Conservation (phyloP, 1,140 invertebrate species). For the Drosophila malerkotliana region DNA sequence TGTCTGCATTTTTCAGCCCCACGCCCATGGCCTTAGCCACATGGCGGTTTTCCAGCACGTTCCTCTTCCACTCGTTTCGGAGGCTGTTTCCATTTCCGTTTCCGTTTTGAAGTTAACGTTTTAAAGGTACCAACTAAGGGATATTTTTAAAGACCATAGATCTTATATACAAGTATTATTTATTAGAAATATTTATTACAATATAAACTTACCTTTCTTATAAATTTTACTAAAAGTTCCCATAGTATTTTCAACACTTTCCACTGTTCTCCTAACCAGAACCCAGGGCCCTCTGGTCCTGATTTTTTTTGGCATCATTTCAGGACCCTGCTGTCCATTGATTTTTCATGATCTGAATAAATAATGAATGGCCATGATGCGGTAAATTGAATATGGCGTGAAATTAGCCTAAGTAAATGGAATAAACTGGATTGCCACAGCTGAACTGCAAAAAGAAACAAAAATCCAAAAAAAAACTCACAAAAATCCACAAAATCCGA, state of each 20-base stretch:
- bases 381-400: slow-evolving; percentile 82
- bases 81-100: not conserved
- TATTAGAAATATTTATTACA: too few relatives aligned
- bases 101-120: not conserved
- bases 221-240: not conserved
- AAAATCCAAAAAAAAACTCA: too few relatives aligned
- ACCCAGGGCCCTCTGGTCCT: not conserved
- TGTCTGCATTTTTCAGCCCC: not conserved
- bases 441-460: not conserved
- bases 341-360: slow-evolving; percentile 82
- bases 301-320: slow-evolving; percentile 25
- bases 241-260: not conserved
- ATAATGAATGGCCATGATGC: slow-evolving; percentile 81
- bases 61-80: slow-evolving; percentile 9
- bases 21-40: slow-evolving; percentile 11
- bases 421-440: slow-evolving; percentile 73
- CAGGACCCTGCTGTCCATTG: slow-evolving; percentile 52
- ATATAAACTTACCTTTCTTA: too few relatives aligned
- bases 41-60: slow-evolving; percentile 71
- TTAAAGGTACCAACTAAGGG: too few relatives aligned
- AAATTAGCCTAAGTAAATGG: slow-evolving; percentile 83
- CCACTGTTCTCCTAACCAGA: not conserved
- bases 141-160: too few relatives aligned
- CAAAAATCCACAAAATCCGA: not conserved
- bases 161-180: too few relatives aligned